Conservation (phyloP, 2,113 vertebrate genomes). For the Pandion haliaetus region DNA sequence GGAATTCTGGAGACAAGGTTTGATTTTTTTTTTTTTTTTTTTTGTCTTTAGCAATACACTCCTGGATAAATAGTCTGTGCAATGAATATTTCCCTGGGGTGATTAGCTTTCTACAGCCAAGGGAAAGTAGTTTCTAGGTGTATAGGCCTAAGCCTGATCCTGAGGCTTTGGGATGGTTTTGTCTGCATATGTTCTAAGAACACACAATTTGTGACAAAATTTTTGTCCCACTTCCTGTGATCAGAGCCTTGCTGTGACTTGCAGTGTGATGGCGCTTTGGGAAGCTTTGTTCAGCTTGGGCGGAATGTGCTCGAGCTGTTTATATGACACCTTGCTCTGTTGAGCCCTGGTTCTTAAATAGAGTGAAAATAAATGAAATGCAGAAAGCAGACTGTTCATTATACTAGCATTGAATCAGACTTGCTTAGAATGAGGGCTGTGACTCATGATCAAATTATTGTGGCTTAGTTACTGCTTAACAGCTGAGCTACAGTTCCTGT, state of each 20-base stretch:
- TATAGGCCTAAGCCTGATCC: background rate
- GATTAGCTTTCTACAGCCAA: background rate
- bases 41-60: background rate
- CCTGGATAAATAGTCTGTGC: background rate
- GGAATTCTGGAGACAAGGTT: background rate
- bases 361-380: background rate
- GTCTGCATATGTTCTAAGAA: background rate
- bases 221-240: background rate
- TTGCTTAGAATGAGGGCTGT: background rate
- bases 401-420: background rate
- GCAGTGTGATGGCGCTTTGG: background rate
- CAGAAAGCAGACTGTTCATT: background rate
- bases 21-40: background rate
- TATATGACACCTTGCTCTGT: background rate
- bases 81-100: background rate
- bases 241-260: background rate
- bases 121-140: background rate
- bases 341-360: background rate
- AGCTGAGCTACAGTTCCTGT: background rate
- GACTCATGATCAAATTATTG: background rate
- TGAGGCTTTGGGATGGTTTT: background rate
- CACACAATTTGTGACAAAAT: background rate
- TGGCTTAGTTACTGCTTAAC: background rate
- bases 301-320: background rate
- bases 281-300: background rate